Evolutionary conservation across 1,140 invertebrate species (phyloP), one percentile per base, ranked within the genome.

Genomic region (Phymastichus coffea): DNA sequence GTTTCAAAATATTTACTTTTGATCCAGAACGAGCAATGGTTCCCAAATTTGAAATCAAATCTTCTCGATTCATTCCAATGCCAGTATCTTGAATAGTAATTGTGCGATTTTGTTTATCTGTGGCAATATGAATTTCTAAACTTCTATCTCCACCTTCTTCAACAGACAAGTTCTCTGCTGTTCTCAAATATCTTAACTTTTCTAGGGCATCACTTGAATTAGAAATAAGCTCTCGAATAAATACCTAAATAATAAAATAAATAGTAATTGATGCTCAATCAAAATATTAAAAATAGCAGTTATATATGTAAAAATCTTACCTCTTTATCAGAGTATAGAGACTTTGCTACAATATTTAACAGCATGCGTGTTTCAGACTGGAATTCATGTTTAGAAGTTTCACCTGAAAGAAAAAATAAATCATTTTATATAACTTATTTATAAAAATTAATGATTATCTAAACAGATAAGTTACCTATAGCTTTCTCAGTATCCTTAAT

Each of bases 191-290:
- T 1, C 91, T 79, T 48, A 97, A 86, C 73, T 98, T 98, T 76
- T 98, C 96, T 30, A 98, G 80, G 12, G 96, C 95, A 87, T 99
- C 96, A 80, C 93, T 97, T 1, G 94, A 91, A 83, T 99, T 99
- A 4, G 95, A 98, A 56, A 98, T 93, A 2, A 99, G 78, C 79
- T 99, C 96, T 63, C 96, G 84, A 10, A 99, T 87, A 78, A 99
- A 99, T n/a, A 62, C 20, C 12, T 46, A 8, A 26, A 46, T 33
- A 61, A 63, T 44, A 28, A 22, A 28, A 9, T 51, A 28, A 51
- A 3, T 26, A 47, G 6, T n/a, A n/a, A 12, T 19, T 9, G 19
- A 12, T 9, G 17, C 19, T 12, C 40, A 9, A 17, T 12, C 19
- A 43, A 12, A 12, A 7, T 43, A 19, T 12, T 12, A 43, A 12